Evolutionary conservation across 2,888 invertebrate species (phyloP), one percentile per base, ranked within the genome.

Genomic region (Eumerus sabulonum): DNA sequence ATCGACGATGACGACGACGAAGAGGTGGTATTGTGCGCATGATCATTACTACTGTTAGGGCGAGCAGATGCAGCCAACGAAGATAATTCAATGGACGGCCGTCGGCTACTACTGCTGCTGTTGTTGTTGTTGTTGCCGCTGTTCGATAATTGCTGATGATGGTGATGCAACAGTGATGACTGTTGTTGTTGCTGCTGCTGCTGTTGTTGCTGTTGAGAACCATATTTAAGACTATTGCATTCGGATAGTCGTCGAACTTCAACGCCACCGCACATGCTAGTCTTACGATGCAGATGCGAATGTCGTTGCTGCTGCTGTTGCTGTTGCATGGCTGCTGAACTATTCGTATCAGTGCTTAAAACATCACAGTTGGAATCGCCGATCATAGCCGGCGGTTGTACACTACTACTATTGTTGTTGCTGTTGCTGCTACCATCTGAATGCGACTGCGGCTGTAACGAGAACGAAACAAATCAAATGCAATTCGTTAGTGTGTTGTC

Each of bases 211-310:
- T 27, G 74, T 57, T 79, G 82, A 40, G 76, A 59, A 57, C 73
- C 71, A 71, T 81, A 83, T 73, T 83, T 83, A 77, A 83, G 82
- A 82, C 64, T 83, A 82, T 79, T 88, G 56, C 87, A 87, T 82
- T 91, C 91, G 9, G 91, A 91, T 74, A 91, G 86, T 73, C 91
- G 87, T 70, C 91, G 87, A 47, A 91, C 90, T 84, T 91, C 91
- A 86, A 89, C 82, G 71, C 84, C 82, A 40, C 76, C 76, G 57
- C 76, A 66, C 64, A 67, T 54, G 51, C 77, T 79, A 50, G 84
- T 86, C 81, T 89, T 89, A 64, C 88, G 86, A 84, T 87, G 86
- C 56, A 85, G 76, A 63, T 85, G 85, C 45, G 76, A 70, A 40
- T 70, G 73, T 14, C 56, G 66, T 45, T 76, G 82, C 35, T 60